Conservation (phyloP, 2,888 invertebrate species). For the Sesamia inferens region DNA sequence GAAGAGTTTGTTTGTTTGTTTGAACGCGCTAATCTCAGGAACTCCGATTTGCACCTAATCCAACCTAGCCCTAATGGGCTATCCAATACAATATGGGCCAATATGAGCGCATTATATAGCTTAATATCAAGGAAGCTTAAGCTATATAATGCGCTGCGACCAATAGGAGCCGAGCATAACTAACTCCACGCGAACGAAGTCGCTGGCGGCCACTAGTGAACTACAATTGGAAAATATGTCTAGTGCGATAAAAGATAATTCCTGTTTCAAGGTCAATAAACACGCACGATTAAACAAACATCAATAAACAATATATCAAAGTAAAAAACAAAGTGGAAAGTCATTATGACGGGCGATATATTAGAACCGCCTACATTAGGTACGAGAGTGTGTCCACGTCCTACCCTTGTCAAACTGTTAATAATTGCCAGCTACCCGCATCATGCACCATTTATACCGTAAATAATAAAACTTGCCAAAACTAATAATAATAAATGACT, state of each 20-base stretch:
- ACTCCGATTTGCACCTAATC: too few species aligned
- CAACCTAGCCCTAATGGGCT: too few species aligned
- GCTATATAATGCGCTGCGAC: not conserved
- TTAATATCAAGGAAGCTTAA: too few species aligned
- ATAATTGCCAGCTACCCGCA: slow-evolving; percentile 52
- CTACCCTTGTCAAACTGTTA: slow-evolving; percentile 62
- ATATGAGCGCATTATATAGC: too few species aligned
- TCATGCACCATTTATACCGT: slow-evolving; percentile 50
- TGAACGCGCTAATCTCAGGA: too few species aligned
- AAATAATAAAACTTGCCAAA: slow-evolving; percentile 56
- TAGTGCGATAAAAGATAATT: not conserved
- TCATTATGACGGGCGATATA: slow-evolving; percentile 55
- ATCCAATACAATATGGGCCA: too few species aligned
- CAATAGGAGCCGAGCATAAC: not conserved
- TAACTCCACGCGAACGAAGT: too few species aligned
- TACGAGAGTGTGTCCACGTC: slow-evolving; percentile 48
- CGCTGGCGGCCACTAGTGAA: too few species aligned
- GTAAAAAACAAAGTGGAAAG: slow-evolving; percentile 53
- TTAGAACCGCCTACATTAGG: slow-evolving; percentile 44
- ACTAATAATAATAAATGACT: slow-evolving; percentile 51
- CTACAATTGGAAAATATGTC: not conserved
- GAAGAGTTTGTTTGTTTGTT: too few species aligned
- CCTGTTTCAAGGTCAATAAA: slow-evolving; percentile 15
- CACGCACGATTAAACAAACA: slow-evolving; percentile 26
- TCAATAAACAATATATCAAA: slow-evolving; percentile 49